Base-by-base conservation (phyloP, 2,113 vertebrate species). In the Paralichthys olivaceus region DNA sequence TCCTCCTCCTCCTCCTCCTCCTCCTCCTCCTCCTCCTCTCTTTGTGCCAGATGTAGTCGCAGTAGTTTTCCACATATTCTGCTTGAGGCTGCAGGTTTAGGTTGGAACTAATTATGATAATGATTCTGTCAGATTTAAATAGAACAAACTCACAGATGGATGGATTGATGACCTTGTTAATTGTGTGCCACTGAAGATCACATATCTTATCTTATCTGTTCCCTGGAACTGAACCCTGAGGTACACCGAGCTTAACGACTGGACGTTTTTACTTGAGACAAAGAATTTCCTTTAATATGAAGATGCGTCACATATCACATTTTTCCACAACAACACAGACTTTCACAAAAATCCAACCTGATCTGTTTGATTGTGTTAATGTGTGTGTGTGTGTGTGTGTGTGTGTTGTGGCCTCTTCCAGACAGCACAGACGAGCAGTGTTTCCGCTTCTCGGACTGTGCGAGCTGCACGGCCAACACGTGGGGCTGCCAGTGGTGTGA, bases 401-500 rank as follows among this genome's bases (percentile, higher is more conserved):
- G 13, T 19, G 14, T 56, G 55, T 8, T 20, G 53, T n/a, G 54
- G 20, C 6, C 63, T 84, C 75, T 74, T 79, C 3, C 89, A 99
- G 98, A 91, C 53, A 90, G 93, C 3, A 90, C 95, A 0, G 97
- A 98, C 11, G 96, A 99, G 90, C 91, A 95, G 80, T 99, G 98
- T 84, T 95, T 97, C 83, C 92, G 94, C 5, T 97, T 97, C 1
- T 93, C 95, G 0, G 98, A 99, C 79, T 99, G 98, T 26, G 95
- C 95, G 25, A 99, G 97, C 92, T 99, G 98, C 64, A 96, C 96
- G 0, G 95, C 97, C 90, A 99, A 97, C 77, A 97, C 95, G 0
- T 95, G 96, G 1, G 96, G 96, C 12, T 99, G 98, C 89, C 97
- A 98, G 69, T 99, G 98, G 98, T 99, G 98, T 4, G 96, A 98